Evolutionary conservation across 2,888 invertebrate genomes (phyloP).

Genomic region (Cylloceria caligata): DNA sequence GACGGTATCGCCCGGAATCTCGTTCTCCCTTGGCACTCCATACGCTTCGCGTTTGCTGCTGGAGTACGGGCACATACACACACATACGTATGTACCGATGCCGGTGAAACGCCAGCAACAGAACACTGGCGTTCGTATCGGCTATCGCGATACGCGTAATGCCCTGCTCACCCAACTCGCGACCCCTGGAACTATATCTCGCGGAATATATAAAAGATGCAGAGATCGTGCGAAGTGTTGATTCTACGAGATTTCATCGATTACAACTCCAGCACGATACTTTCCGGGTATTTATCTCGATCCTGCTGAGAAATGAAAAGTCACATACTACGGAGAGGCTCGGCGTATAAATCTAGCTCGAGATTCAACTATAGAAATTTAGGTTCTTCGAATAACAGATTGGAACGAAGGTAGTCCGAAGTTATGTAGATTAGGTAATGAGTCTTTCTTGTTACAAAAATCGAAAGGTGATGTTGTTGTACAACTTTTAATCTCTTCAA

Average conservation of each 20-base stretch:
- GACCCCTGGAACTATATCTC: slow-evolving; percentile 52
- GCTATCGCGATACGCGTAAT: slow-evolving; percentile 60
- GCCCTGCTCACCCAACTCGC: slow-evolving; percentile 44
- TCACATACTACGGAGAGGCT: not conserved
- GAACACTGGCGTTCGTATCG: slow-evolving; percentile 50
- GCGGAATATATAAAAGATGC: slow-evolving; percentile 41
- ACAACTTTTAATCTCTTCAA: too few relatives aligned
- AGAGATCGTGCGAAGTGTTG: slow-evolving; percentile 64
- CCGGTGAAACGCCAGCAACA: slow-evolving; percentile 3
- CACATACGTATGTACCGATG: not conserved
- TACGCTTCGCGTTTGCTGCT: slow-evolving; percentile 38
- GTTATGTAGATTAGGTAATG: too few relatives aligned
- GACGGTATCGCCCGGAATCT: slow-evolving; percentile 63
- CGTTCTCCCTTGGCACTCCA: slow-evolving; percentile 47
- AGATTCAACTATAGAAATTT: not conserved
- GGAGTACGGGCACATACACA: not conserved
- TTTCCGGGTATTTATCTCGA: slow-evolving; percentile 18
- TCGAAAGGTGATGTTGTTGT: too few relatives aligned
- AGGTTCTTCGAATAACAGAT: not conserved
- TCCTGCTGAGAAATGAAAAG: not conserved
- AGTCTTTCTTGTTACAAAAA: too few relatives aligned
- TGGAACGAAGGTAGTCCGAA: not conserved
- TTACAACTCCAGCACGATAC: slow-evolving; percentile 31
- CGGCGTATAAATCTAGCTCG: not conserved
- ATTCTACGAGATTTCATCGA: slow-evolving; percentile 67